These are phyloP conservation scores for Magallana ariakensis DNA, from an alignment of 1,140 invertebrate species.

Conservation along the genomic window DNA sequence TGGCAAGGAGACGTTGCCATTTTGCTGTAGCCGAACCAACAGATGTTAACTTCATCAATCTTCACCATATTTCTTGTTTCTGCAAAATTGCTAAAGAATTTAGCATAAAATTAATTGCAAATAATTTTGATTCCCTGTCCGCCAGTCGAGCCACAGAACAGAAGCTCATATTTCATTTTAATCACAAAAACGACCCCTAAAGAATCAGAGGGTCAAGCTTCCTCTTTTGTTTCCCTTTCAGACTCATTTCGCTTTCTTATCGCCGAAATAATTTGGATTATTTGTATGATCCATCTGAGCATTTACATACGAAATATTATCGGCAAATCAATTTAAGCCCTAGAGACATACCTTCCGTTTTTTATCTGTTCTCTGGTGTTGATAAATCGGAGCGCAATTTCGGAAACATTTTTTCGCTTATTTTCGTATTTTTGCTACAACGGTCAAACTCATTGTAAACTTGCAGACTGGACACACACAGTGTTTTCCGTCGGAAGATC, in stretches of 20 bases:
- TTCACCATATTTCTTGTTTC: slow-evolving; percentile 3
- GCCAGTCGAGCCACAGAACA: background rate
- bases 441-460: slow-evolving; percentile 21
- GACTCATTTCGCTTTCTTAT: slow-evolving; percentile 9
- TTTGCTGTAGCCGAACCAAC: background rate
- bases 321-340: slow-evolving; percentile 7
- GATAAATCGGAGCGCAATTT: slow-evolving; percentile 25
- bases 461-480: slow-evolving; percentile 18
- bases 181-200: slow-evolving; percentile 7
- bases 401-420: background rate
- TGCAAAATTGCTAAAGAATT: slow-evolving; percentile 31
- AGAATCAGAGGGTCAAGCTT: background rate
- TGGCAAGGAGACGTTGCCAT: too few species aligned
- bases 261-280: slow-evolving; percentile 16
- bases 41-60: slow-evolving; percentile 6
- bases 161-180: slow-evolving; percentile 16
- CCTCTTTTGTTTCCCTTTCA: background rate
- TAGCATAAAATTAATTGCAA: slow-evolving; percentile 31
- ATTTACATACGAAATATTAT: slow-evolving; percentile 29
- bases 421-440: background rate
- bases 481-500: background rate
- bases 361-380: slow-evolving; percentile 6
- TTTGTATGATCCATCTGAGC: slow-evolving; percentile 16
- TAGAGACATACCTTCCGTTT: background rate
- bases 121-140: slow-evolving; percentile 3